phyloP scores from a whole-genome alignment of 1,140 invertebrate species.

The Gonioctena quinquepunctata region DNA sequence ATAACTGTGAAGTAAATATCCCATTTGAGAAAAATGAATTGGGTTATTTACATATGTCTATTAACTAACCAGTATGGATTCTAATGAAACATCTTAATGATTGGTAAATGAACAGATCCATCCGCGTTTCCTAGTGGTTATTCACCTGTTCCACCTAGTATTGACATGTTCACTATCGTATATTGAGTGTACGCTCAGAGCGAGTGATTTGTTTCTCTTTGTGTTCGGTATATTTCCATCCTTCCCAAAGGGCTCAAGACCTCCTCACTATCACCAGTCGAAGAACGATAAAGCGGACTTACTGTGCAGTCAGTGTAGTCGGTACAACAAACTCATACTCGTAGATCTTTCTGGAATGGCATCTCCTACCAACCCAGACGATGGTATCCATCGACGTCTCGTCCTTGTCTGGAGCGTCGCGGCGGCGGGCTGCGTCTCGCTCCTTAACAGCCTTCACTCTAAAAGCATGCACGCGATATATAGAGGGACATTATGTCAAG shows the following conservation, averaged over 20 bases:
- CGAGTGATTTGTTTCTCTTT: not conserved
- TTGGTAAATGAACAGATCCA: too few relatives aligned
- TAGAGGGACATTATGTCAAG: constrained; percentile 59
- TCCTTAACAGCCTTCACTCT: constrained; percentile 58
- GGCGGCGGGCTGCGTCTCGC: constrained; percentile 43
- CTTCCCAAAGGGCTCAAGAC: not conserved
- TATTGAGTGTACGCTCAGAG: not conserved
- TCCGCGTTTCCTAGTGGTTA: too few relatives aligned
- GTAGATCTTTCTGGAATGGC: constrained; percentile 55
- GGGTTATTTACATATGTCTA: too few relatives aligned
- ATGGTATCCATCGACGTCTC: constrained; percentile 40
- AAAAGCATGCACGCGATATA: constrained; percentile 59
- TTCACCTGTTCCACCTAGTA: too few relatives aligned
- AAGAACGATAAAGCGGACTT: constrained; percentile 5
- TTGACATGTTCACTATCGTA: too few relatives aligned
- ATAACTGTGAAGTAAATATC: too few relatives aligned
- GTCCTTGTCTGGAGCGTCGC: constrained; percentile 36
- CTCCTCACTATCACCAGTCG: not conserved
- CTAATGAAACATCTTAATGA: too few relatives aligned
- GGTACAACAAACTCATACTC: constrained; percentile 56
- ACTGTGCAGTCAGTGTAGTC: constrained; percentile 5
- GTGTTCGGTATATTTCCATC: not conserved
- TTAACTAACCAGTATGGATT: too few relatives aligned
- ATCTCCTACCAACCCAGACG: constrained; percentile 41
- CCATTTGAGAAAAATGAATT: too few relatives aligned